Percentiles rank a stretch among this genome's conserved stretches.
Evolutionary conservation across 2,797 vertebrate genomes (phyloP).

Genomic region (Menidia menidia): DNA sequence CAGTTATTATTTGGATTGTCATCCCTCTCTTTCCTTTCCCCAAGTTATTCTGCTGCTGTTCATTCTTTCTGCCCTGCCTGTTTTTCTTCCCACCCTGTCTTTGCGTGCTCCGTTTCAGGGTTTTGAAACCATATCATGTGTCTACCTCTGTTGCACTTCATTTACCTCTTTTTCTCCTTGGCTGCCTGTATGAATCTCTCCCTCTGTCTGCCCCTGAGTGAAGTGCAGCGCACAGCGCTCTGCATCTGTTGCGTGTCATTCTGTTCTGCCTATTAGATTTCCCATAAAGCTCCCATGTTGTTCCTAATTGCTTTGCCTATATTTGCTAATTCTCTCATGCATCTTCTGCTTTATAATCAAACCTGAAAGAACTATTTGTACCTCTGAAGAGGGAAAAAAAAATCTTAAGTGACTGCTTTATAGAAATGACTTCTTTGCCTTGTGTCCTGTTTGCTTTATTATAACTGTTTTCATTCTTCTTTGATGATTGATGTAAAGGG

Average conservation of each 20-base stretch:
- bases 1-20: constrained; percentile 51
- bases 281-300: constrained; percentile 43
- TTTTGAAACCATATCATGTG: constrained; percentile 61
- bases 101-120: constrained; percentile 28
- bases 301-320: constrained; percentile 41
- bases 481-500: constrained; percentile 20
- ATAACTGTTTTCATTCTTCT: background rate
- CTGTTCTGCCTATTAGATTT: constrained; percentile 64
- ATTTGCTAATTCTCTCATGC: constrained; percentile 17
- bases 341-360: background rate
- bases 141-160: constrained; percentile 43
- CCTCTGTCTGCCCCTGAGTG: constrained; percentile 63
- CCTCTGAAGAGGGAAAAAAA: constrained; percentile 2
- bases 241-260: constrained; percentile 80
- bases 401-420: background rate
- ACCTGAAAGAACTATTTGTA: constrained; percentile 7
- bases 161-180: constrained; percentile 47
- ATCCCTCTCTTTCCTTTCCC: constrained; percentile 29
- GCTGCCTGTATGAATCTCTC: constrained; percentile 54
- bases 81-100: constrained; percentile 9
- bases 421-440: background rate
- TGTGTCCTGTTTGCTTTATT: background rate
- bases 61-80: constrained; percentile 6
- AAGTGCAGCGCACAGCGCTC: constrained; percentile 61
- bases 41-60: constrained; percentile 24